Percentiles rank a stretch among this genome's conserved stretches.
These are phyloP conservation scores for Micrastur ruficollis DNA, from an alignment of 2,797 vertebrate genomes.

Conservation along the genomic window DNA sequence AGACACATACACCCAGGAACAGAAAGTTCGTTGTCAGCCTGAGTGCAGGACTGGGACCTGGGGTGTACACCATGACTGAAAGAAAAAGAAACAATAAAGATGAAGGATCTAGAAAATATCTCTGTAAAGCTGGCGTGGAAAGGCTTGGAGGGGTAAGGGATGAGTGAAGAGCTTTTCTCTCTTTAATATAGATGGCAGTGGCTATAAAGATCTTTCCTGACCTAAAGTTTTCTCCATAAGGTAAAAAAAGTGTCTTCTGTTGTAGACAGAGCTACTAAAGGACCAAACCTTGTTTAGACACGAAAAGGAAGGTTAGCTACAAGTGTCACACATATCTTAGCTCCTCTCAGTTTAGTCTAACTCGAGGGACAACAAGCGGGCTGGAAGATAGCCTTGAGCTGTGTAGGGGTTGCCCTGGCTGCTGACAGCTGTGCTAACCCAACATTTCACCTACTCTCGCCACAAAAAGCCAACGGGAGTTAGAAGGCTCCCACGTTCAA, in stretches of 20 bases:
- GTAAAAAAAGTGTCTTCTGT: background rate
- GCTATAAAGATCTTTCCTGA: background rate
- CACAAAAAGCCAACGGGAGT: background rate
- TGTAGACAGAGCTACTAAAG: background rate
- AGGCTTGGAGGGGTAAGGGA: background rate
- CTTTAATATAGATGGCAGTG: background rate
- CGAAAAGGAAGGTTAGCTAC: background rate
- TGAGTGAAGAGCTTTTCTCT: background rate
- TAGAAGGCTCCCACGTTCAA: background rate
- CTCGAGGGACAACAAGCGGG: background rate
- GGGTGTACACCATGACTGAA: rapidly evolving
- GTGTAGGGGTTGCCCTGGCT: background rate
- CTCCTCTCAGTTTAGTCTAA: background rate
- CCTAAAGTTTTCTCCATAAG: background rate
- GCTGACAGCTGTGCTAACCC: background rate
- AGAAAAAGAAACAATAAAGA: background rate
- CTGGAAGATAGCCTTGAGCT: background rate
- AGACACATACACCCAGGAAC: background rate
- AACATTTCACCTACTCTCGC: background rate
- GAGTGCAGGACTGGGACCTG: background rate
- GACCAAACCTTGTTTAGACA: background rate
- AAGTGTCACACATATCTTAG: background rate
- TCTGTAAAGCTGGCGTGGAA: background rate
- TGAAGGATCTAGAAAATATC: background rate
- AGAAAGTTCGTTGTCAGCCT: background rate